Percentiles rank a stretch among this genome's conserved stretches.
Conservation (phyloP, 1,140 invertebrate genomes). For the Drosophila neocordata region DNA sequence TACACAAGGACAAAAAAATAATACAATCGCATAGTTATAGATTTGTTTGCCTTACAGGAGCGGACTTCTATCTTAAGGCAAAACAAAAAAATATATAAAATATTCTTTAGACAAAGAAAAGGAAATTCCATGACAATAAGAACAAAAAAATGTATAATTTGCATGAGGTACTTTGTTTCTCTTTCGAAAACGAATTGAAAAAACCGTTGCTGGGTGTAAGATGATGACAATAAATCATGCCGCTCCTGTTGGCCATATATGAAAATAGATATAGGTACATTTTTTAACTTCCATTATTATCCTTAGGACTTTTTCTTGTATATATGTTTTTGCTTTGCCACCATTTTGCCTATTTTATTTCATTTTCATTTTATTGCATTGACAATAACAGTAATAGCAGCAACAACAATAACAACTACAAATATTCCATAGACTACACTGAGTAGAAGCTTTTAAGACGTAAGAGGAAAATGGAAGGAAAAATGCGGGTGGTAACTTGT, state of each 20-base stretch:
- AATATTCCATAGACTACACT: constrained; percentile 41
- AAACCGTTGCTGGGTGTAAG: not conserved
- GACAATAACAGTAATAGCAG: constrained; percentile 49
- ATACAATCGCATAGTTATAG: constrained; percentile 10
- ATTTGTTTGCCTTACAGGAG: constrained; percentile 4
- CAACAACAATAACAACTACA: not conserved
- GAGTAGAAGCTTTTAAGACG: not conserved
- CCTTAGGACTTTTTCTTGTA: constrained; percentile 47
- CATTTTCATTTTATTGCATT: constrained; percentile 77
- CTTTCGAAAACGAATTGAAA: too few species aligned
- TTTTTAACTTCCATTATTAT: constrained; percentile 65
- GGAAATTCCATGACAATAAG: too few species aligned
- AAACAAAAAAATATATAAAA: too few species aligned
- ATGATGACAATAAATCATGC: not conserved
- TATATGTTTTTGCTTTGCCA: constrained; percentile 10
- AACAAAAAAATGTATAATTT: too few species aligned
- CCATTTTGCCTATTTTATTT: constrained; percentile 72
- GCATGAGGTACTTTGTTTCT: too few species aligned
- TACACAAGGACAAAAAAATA: not conserved
- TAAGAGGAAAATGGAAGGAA: not conserved
- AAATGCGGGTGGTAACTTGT: constrained; percentile 30
- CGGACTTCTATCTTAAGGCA: not conserved
- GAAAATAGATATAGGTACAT: constrained; percentile 19
- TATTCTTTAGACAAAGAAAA: too few species aligned
- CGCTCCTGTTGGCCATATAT: not conserved